Conservation (phyloP, 2,113 vertebrate genomes). For the Loxodonta africana region DNA sequence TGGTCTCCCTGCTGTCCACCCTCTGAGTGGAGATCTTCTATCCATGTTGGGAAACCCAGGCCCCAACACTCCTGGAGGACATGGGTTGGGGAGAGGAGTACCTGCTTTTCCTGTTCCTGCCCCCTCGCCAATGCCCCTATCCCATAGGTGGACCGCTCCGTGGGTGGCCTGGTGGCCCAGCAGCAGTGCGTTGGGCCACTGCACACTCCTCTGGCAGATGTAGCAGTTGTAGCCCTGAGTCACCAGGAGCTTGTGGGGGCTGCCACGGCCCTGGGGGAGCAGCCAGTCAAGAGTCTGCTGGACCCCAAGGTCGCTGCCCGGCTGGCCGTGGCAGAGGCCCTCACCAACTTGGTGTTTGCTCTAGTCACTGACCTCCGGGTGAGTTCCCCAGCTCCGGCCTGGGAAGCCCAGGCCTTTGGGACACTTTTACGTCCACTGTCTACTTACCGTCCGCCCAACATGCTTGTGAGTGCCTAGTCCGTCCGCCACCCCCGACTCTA, state of each 20-base stretch:
- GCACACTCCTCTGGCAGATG: constrained; percentile 95
- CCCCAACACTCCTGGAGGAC: neutral
- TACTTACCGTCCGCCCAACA: neutral
- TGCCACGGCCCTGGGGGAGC: constrained; percentile 95
- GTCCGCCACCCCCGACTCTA: no score
- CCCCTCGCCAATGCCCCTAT: neutral
- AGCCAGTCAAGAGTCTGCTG: constrained; percentile 95
- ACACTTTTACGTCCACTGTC: rapidly evolving
- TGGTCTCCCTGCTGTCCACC: neutral
- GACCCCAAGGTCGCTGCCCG: constrained; percentile 92
- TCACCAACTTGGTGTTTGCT: constrained; percentile 96
- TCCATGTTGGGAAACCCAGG: neutral
- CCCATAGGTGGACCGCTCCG: constrained; percentile 95
- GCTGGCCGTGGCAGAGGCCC: constrained; percentile 94
- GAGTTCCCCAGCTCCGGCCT: constrained; percentile 40
- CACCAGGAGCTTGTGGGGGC: constrained; percentile 92
- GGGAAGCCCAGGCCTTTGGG: neutral
- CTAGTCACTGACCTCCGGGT: constrained; percentile 92
- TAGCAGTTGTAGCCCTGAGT: constrained; percentile 95
- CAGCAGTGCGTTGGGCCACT: constrained; percentile 97
- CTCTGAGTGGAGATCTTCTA: neutral
- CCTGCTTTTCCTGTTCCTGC: neutral
- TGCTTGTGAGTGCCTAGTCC: neutral
- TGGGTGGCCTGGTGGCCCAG: constrained; percentile 96
- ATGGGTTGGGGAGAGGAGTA: neutral